These are phyloP conservation scores for Lagopus leucura DNA, from an alignment of 2,113 vertebrate genomes.

Conservation along the genomic window DNA sequence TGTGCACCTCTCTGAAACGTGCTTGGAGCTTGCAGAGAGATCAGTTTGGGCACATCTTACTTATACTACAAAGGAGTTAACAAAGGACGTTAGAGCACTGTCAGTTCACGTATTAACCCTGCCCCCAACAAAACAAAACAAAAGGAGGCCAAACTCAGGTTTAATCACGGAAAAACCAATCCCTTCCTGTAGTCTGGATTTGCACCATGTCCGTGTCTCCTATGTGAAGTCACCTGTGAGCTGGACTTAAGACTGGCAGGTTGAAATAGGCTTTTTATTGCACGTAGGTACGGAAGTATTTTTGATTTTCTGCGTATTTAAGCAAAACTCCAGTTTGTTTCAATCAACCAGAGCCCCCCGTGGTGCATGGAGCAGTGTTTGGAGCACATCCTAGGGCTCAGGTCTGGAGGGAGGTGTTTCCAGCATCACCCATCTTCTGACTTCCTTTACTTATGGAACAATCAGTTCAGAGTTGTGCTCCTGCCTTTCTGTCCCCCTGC, in stretches of 20 bases:
- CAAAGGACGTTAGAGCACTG: not conserved
- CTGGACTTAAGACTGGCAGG: not conserved
- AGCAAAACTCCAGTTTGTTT: not conserved
- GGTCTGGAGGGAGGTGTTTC: not conserved
- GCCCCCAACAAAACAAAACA: not conserved
- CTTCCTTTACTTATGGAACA: not conserved
- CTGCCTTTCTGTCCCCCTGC: not conserved
- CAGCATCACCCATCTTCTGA: not conserved
- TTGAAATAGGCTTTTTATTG: not conserved
- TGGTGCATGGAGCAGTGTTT: not conserved
- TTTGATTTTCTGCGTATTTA: not conserved
- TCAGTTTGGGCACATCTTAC: not conserved
- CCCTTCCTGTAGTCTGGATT: not conserved
- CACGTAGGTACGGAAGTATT: not conserved
- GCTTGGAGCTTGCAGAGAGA: not conserved
- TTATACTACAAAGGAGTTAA: rapidly evolving
- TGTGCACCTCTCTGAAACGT: not conserved
- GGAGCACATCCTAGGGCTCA: not conserved
- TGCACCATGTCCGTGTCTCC: not conserved
- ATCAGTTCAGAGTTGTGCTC: not conserved
- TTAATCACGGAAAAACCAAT: not conserved
- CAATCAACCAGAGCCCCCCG: not conserved
- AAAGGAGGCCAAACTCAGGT: not conserved
- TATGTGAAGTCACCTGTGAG: not conserved
- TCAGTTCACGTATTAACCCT: not conserved